phyloP scores from a whole-genome alignment of 2,113 vertebrate species.

The Pseudonaja textilis region DNA sequence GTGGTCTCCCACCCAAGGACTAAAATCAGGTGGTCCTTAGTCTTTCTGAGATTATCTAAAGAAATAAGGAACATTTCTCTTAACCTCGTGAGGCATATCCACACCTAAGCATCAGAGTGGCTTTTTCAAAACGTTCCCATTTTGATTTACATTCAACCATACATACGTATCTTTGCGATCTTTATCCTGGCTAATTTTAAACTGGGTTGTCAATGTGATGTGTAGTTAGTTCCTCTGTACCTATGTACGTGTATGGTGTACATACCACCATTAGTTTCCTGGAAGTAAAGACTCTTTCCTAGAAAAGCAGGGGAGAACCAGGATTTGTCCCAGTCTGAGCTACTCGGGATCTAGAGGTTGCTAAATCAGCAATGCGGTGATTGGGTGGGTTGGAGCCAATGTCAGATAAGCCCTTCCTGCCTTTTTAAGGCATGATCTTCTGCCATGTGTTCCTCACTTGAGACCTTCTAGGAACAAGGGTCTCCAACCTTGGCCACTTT shows the following conservation, averaged over 20 bases:
- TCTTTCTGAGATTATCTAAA: neutral
- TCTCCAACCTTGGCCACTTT: no score
- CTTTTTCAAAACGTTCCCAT: neutral
- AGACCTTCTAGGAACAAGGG: neutral
- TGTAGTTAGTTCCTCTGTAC: neutral
- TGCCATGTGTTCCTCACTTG: neutral
- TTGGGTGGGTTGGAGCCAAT: neutral
- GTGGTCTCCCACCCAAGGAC: neutral
- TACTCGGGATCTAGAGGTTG: neutral
- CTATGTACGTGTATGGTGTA: accelerated
- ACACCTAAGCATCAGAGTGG: neutral
- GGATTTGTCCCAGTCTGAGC: neutral
- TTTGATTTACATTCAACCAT: neutral
- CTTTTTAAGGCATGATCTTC: neutral
- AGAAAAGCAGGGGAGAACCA: neutral
- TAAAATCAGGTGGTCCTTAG: neutral
- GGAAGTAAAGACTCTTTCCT: neutral
- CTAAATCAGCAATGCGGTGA: neutral
- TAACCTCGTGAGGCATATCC: neutral
- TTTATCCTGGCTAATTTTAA: neutral
- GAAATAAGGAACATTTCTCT: neutral
- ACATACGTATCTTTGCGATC: neutral
- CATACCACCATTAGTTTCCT: neutral
- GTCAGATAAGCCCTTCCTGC: neutral
- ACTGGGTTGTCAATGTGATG: neutral